These are phyloP conservation scores for Leptinotarsa lineolata DNA, from an alignment of 1,140 invertebrate genomes.

Conservation along the genomic window DNA sequence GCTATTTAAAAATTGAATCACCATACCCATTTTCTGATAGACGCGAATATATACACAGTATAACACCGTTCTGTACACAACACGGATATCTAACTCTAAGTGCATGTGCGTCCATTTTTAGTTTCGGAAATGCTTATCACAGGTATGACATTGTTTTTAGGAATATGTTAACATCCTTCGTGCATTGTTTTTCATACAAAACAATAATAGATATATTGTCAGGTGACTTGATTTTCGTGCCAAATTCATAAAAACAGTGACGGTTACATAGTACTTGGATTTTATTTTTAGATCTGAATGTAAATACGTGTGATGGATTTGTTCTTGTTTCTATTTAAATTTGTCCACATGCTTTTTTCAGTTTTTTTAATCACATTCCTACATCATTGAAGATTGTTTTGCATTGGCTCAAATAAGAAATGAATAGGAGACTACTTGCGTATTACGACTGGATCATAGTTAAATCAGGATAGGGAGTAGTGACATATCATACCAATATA, in stretches of 20 bases:
- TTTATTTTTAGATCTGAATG: not conserved
- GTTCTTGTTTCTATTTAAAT: no score
- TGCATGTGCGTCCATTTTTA: constrained; percentile 1
- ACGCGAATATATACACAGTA: not conserved
- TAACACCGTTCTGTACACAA: not conserved
- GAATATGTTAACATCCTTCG: not conserved
- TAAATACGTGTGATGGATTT: no score
- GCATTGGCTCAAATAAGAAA: no score
- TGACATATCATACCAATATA: no score
- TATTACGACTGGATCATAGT: no score
- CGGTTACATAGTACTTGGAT: not conserved
- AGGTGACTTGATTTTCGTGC: constrained; percentile 2
- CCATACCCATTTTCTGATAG: not conserved
- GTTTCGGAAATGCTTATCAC: not conserved
- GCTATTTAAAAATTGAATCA: constrained; percentile 6
- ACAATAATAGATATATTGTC: not conserved
- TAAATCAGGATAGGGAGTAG: no score
- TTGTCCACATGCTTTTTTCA: no score
- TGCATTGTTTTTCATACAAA: not conserved
- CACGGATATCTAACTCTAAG: not conserved
- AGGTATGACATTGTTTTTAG: not conserved
- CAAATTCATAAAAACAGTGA: not conserved
- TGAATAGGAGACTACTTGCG: no score
- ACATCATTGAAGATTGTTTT: no score
- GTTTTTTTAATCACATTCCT: no score